Evolutionary conservation across 2,797 vertebrate species (phyloP), one percentile per base, ranked within the genome.

Genomic region (Argya squamiceps): DNA sequence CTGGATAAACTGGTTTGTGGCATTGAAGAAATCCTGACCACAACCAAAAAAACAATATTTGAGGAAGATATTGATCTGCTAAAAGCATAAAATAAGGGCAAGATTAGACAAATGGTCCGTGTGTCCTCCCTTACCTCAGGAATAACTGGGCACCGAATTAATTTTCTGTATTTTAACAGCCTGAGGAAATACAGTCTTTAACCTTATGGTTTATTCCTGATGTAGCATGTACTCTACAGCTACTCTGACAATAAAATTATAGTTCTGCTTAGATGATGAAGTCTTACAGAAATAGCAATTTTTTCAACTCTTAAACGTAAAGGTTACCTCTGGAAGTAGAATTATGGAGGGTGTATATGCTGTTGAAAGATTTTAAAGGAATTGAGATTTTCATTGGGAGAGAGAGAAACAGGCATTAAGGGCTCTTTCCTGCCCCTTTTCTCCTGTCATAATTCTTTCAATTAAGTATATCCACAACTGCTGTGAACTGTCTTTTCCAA

Each of bases 201-300:
- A 82, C 46, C 76, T 93, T 78, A 22, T 39, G 64, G 87, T 97
- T 95, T 92, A 93, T 87, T 95, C 80, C 37, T 73, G 44, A 53
- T 85, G 47, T 22, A 41, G 37, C 1, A 0, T 71, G 63, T 83
- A 50, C 41, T 88, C 49, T 82, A 68, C 74, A 59, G 37, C 56
- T 92, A 77, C 84, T 88, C 87, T 80, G 85, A 90, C 88, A 86
- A 47, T 84, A 76, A 90, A 97, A 94, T 95, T 96, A 91, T 44
- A 93, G 68, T 69, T 67, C 75, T 47, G 29, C 56, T 81, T 89
- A 91, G 52, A 93, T 67, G 15, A 91, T 81, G 73, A 94, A 92
- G 59, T 85, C 78, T 78, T 89, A 89, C 27, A 59, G 84, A 90
- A 94, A 86, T 49, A 93, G 32, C 49, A 76, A 12, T 88, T 94